Percentiles rank a stretch among this genome's conserved stretches.
These are phyloP conservation scores for Coenobita brevimanus DNA, from an alignment of 1,140 invertebrate species.

Conservation along the genomic window DNA sequence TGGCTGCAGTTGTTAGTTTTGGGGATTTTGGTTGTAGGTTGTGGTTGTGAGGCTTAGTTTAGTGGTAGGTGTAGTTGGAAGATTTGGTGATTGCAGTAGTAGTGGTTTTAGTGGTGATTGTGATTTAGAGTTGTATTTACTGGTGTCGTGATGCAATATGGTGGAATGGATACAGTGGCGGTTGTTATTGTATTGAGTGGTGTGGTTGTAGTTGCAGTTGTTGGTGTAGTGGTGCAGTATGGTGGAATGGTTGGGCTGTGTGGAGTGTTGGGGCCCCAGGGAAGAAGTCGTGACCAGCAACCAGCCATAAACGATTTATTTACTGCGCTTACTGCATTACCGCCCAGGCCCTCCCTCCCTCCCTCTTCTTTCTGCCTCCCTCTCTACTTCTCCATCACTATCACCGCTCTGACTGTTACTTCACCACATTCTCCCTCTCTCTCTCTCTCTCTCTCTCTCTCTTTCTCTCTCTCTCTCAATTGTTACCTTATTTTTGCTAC, in stretches of 20 bases:
- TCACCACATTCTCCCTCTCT: background rate
- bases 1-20: background rate
- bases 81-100: background rate
- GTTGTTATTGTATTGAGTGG: too few species aligned
- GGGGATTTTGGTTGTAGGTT: background rate
- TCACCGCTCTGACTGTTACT: background rate
- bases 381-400: background rate
- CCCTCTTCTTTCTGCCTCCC: background rate
- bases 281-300: slow-evolving; percentile 28
- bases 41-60: background rate
- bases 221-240: too few species aligned
- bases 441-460: background rate
- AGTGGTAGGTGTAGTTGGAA: background rate
- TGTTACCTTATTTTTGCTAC: background rate
- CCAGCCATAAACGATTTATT: slow-evolving; percentile 56
- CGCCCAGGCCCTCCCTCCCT: background rate
- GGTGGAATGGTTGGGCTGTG: too few species aligned
- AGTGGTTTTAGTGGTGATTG: too few species aligned
- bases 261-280: too few species aligned
- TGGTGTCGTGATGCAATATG: too few species aligned
- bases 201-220: too few species aligned
- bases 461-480: background rate
- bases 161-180: too few species aligned
- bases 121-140: too few species aligned
- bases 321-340: slow-evolving; percentile 42